Evolutionary conservation across 2,888 invertebrate species (phyloP).

Genomic region (Drosophila imparisetae): DNA sequence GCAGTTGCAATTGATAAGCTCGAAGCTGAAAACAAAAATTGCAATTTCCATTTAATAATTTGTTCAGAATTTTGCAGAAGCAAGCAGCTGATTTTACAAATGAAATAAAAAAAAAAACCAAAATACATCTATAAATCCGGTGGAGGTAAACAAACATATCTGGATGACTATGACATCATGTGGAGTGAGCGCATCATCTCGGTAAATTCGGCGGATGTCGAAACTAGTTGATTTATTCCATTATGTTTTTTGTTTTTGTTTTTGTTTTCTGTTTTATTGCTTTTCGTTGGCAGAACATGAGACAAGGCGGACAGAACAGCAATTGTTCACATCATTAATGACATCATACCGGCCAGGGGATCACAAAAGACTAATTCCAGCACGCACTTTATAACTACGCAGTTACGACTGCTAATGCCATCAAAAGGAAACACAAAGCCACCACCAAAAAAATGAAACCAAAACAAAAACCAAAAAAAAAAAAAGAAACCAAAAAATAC

Average conservation of each 20-base stretch:
- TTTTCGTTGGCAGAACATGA: constrained; percentile 3
- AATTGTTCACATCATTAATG: constrained; percentile 34
- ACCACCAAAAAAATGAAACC: not conserved
- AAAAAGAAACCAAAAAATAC: not conserved
- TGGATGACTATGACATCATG: constrained; percentile 34
- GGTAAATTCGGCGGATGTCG: constrained; percentile 14
- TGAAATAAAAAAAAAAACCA: not conserved
- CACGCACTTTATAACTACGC: constrained; percentile 44
- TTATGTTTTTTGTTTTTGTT: constrained; percentile 3
- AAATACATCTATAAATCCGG: not conserved
- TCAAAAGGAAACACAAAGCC: constrained; percentile 13
- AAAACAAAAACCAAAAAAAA: not conserved
- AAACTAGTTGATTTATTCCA: constrained; percentile 15
- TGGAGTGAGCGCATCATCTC: constrained; percentile 16
- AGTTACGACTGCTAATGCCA: constrained; percentile 27
- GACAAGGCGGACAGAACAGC: not conserved
- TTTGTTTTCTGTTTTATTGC: not conserved
- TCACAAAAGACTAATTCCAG: constrained; percentile 27
- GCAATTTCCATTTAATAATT: constrained; percentile 8
- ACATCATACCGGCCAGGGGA: constrained; percentile 42
- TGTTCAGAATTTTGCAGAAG: not conserved
- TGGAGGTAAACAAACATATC: constrained; percentile 7
- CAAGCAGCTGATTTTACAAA: not conserved
- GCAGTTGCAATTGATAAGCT: constrained; percentile 19
- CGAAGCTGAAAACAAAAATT: not conserved